A percentile compares a stretch with the other conserved stretches of the same genome.
Conservation (phyloP, 2,888 invertebrate species). For the Chrysomela aeneicollis region DNA sequence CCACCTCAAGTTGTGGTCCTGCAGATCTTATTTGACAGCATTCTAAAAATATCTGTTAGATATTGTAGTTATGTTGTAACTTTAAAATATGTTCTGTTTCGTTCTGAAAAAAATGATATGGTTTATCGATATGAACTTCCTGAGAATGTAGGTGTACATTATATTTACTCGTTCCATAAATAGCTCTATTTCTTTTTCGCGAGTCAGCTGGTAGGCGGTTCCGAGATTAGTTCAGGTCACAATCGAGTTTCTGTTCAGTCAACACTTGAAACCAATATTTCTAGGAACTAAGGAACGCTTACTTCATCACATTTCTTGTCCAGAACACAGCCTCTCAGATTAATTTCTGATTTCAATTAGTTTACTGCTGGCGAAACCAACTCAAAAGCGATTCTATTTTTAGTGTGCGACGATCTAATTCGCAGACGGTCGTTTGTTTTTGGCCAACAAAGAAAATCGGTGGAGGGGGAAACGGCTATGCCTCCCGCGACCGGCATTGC, state of each 20-base stretch:
- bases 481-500: constrained; percentile 17
- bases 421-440: constrained; percentile 20
- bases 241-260: neutral
- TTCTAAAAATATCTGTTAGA: too few species aligned
- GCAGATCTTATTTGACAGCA: too few species aligned
- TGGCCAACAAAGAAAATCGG: constrained; percentile 13
- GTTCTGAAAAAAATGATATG: too few species aligned
- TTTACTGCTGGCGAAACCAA: neutral
- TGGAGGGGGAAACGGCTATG: constrained; percentile 6
- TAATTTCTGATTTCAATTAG: constrained; percentile 9
- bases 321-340: constrained; percentile 1
- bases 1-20: too few species aligned
- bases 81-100: too few species aligned
- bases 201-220: too few species aligned
- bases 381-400: constrained; percentile 21
- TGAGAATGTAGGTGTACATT: too few species aligned
- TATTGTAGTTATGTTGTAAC: too few species aligned
- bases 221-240: too few species aligned
- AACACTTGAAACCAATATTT: neutral
- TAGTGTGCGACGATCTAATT: constrained; percentile 18
- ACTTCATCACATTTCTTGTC: constrained; percentile 7
- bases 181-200: too few species aligned
- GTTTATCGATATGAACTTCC: too few species aligned
- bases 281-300: neutral
- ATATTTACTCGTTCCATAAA: too few species aligned